phyloP scores from a whole-genome alignment of 2,888 invertebrate genomes.

The Eurois occulta region DNA sequence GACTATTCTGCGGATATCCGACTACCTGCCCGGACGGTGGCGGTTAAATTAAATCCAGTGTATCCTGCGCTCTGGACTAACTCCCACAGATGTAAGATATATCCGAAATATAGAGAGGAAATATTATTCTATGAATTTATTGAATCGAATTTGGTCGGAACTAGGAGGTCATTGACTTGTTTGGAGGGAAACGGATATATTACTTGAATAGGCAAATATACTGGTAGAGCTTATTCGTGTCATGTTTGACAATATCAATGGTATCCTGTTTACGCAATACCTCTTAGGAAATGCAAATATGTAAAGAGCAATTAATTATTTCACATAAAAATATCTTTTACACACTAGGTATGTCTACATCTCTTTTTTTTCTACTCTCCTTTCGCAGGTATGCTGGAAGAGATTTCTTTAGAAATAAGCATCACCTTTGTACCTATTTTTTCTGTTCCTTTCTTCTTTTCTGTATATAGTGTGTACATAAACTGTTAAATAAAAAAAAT shows the following conservation, averaged over 20 bases:
- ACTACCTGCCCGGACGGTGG: conserved; percentile 58
- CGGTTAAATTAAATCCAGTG: conserved; percentile 58
- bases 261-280: not conserved
- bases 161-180: conserved; percentile 35
- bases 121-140: conserved; percentile 48
- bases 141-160: conserved; percentile 28
- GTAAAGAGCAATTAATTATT: not conserved
- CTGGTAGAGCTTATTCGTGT: conserved; percentile 8
- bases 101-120: conserved; percentile 33
- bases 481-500: no score
- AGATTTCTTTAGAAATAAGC: no score
- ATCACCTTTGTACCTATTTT: no score
- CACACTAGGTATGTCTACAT: no score
- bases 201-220: conserved; percentile 39
- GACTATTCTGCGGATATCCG: conserved; percentile 56
- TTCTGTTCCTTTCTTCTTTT: no score
- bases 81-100: conserved; percentile 36
- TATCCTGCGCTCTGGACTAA: conserved; percentile 49
- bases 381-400: no score
- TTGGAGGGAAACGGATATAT: conserved; percentile 39
- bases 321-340: not conserved
- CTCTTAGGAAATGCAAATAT: not conserved
- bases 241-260: conserved; percentile 6
- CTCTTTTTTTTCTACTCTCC: no score
- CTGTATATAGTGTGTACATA: no score